Conservation (phyloP, 2,888 invertebrate genomes). For the Lepidonotus clava region DNA sequence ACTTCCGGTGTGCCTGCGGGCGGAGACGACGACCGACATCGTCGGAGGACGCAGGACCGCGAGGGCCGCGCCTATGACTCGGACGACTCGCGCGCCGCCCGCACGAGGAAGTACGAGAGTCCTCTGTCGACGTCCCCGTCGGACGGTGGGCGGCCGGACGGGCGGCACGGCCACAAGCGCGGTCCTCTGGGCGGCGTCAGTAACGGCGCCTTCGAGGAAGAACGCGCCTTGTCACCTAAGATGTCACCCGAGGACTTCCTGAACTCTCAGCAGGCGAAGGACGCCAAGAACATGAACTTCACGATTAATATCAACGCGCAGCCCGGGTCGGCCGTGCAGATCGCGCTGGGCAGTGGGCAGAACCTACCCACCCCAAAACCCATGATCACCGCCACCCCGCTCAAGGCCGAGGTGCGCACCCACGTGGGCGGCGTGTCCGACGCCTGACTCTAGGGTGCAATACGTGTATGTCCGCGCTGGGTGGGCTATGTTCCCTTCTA, state of each 20-base stretch:
- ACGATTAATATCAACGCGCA: slow-evolving; percentile 56
- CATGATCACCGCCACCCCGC: slow-evolving; percentile 37
- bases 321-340: slow-evolving; percentile 52
- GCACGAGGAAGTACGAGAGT: neutral
- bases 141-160: neutral
- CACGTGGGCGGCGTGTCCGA: neutral
- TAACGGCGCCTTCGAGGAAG: neutral
- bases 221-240: slow-evolving; percentile 21
- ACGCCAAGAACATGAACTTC: slow-evolving; percentile 43
- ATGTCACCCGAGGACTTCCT: slow-evolving; percentile 37
- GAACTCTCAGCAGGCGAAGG: slow-evolving; percentile 1
- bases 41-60: neutral
- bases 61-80: slow-evolving; percentile 9
- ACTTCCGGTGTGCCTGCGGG: neutral
- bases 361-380: slow-evolving; percentile 40
- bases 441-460: neutral
- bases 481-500: too few relatives aligned
- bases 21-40: neutral
- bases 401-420: slow-evolving; percentile 26
- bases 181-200: neutral
- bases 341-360: slow-evolving; percentile 37
- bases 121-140: slow-evolving; percentile 15
- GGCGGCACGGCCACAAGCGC: neutral
- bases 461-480: too few relatives aligned
- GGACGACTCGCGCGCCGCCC: neutral